Base-by-base conservation (phyloP, 2,797 vertebrate species). In the Dermochelys coriacea region DNA sequence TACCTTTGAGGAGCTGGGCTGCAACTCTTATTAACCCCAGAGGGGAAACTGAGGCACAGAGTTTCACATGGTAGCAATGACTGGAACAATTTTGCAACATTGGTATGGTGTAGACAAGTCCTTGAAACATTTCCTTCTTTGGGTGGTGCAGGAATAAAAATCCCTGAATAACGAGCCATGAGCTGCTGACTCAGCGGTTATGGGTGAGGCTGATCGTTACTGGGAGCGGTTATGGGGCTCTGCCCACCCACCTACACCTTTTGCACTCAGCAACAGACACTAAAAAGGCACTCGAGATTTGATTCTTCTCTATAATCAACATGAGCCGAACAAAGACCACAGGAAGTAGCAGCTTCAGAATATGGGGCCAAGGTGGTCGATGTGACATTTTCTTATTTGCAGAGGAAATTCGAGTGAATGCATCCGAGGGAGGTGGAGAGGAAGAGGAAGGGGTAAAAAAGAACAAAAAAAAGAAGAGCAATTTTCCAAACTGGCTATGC, bases 321-420 rank as follows among this genome's bases (percentile, higher is more conserved):
- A 37, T 51, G 23, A 82, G 85, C 74, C 25, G 80, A n/a, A 47
- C 74, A 29, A 51, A 95, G 94, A 92, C 93, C 91, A 95, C 96
- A 97, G 97, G 97, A 97, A 96, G 91, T 59, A 29, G 47, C 84
- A 87, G 64, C 68, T 95, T 49, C 57, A 2, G 78, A 77, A 88
- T 91, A 61, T 1, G 71, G 79, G 77, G 59, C 54, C 96, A 41
- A 1, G n/a, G 23, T 41, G 87, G 64, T 77, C 86, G 94, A 64
- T 27, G 6, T 55, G 4, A 8, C 23, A 37, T 6, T 52, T 77
- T 27, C 52, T n/a, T 45, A 5, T 1, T 3, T 2, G 61, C 83
- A 71, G 80, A 85, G 83, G 86, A 96, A 91, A 90, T 95, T 1
- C 75, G 6, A 93, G 68, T 15, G 50, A 49, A 84, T 88, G 52